phyloP scores from a whole-genome alignment of 2,113 vertebrate genomes.

The Mungos mungo region DNA sequence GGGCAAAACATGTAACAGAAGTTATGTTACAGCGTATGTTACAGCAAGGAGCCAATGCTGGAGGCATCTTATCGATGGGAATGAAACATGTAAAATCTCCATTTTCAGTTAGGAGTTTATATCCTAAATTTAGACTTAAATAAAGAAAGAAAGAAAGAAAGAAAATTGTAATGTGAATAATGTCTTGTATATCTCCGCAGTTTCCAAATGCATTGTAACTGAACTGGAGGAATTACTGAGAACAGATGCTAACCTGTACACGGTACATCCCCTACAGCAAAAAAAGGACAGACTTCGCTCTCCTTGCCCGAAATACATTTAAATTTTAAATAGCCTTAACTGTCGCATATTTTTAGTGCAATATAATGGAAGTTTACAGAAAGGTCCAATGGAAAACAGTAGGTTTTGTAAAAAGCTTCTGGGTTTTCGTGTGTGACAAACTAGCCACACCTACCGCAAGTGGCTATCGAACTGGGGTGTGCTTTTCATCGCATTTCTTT shows the following conservation, averaged over 20 bases:
- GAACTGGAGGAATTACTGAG: slow-evolving; percentile 81
- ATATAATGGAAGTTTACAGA: slow-evolving; percentile 80
- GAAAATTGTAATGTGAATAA: slow-evolving; percentile 76
- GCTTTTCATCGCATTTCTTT: slow-evolving; percentile 64
- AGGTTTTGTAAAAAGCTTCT: slow-evolving; percentile 78
- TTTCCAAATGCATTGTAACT: slow-evolving; percentile 82
- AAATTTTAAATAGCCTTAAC: slow-evolving; percentile 84
- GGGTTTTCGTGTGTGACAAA: slow-evolving; percentile 77
- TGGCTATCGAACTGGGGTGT: slow-evolving; percentile 66
- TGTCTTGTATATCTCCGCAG: slow-evolving; percentile 55
- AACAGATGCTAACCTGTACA: slow-evolving; percentile 84
- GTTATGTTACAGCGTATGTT: too few species aligned
- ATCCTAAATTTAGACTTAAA: neutral
- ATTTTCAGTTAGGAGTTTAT: slow-evolving; percentile 27
- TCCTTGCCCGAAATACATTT: slow-evolving; percentile 81
- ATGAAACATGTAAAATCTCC: slow-evolving; percentile 10
- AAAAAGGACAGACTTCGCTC: slow-evolving; percentile 82
- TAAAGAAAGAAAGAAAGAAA: slow-evolving; percentile 55
- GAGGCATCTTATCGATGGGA: neutral
- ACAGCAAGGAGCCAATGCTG: neutral
- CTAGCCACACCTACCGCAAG: slow-evolving; percentile 67
- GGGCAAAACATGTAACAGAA: neutral
- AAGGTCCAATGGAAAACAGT: slow-evolving; percentile 76
- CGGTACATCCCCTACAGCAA: slow-evolving; percentile 81
- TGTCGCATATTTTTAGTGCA: slow-evolving; percentile 75